phyloP scores from a whole-genome alignment of 1,140 invertebrate genomes.

The Pseudomyrmex gracilis region DNA sequence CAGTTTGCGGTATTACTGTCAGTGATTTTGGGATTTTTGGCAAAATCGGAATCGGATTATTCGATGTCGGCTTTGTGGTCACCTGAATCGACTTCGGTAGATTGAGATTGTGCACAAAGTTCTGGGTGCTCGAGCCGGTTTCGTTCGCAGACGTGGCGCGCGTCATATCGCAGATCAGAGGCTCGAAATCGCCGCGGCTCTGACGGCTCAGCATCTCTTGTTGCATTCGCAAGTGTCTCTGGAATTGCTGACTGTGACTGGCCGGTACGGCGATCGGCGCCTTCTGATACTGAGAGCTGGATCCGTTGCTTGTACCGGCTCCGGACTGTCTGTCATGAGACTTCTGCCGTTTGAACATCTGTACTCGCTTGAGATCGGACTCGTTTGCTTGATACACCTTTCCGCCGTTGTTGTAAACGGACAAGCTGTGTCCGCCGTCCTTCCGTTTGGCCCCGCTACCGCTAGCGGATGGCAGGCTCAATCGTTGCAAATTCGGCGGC shows the following conservation, averaged over 20 bases:
- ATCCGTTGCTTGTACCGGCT: slow-evolving; percentile 18
- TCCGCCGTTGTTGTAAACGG: slow-evolving; percentile 66
- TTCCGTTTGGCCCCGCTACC: slow-evolving; percentile 75
- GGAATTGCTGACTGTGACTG: slow-evolving; percentile 77
- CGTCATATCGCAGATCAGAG: slow-evolving; percentile 83
- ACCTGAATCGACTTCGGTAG: slow-evolving; percentile 84
- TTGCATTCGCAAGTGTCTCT: slow-evolving; percentile 83
- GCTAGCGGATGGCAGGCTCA: slow-evolving; percentile 73
- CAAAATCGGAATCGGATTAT: slow-evolving; percentile 84
- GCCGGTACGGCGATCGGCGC: slow-evolving; percentile 74
- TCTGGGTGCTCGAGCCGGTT: slow-evolving; percentile 81
- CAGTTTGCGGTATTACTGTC: slow-evolving; percentile 90
- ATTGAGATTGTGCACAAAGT: slow-evolving; percentile 82
- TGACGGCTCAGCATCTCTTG: slow-evolving; percentile 83
- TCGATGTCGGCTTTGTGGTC: slow-evolving; percentile 78
- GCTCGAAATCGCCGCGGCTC: slow-evolving; percentile 83
- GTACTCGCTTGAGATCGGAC: slow-evolving; percentile 79
- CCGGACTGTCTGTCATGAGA: slow-evolving; percentile 70
- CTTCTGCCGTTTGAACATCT: slow-evolving; percentile 82
- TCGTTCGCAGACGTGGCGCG: slow-evolving; percentile 79
- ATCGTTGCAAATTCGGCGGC: slow-evolving; percentile 81
- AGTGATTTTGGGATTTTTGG: slow-evolving; percentile 92
- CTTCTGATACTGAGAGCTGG: slow-evolving; percentile 77
- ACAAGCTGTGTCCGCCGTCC: slow-evolving; percentile 60
- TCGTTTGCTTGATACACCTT: slow-evolving; percentile 83